Evolutionary conservation across 2,888 invertebrate species (phyloP).

Genomic region (Philonicus albiceps): DNA sequence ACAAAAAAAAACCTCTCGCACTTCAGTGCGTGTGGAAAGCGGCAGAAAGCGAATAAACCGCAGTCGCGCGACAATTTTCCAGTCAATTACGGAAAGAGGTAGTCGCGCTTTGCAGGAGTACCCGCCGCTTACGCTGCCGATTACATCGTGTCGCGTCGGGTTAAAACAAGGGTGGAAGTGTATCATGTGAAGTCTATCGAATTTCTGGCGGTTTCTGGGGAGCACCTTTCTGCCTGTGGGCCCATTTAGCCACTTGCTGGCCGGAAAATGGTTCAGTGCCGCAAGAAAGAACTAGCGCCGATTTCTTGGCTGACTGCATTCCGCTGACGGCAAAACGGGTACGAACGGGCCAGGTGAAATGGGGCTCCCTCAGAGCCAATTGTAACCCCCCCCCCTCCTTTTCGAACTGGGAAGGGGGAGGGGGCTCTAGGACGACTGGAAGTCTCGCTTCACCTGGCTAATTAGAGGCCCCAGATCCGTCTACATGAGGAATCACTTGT

Average conservation of each 20-base stretch:
- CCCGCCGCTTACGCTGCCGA: slow-evolving; percentile 15
- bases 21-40: neutral
- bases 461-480: neutral
- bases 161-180: slow-evolving; percentile 23
- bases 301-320: neutral
- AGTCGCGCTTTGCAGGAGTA: neutral
- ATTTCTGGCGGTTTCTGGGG: slow-evolving; percentile 29
- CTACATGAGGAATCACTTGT: neutral
- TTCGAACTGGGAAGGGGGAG: too few relatives aligned
- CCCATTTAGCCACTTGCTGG: neutral
- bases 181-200: slow-evolving; percentile 24
- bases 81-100: slow-evolving; percentile 40
- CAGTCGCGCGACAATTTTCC: slow-evolving; percentile 35
- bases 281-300: neutral
- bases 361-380: neutral
- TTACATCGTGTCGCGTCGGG: slow-evolving; percentile 30
- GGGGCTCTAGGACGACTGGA: neutral
- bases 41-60: slow-evolving; percentile 24
- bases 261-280: neutral
- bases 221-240: neutral
- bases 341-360: neutral
- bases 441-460: neutral
- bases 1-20: neutral
- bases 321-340: neutral
- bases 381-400: too few relatives aligned